Evolutionary conservation across 1,140 invertebrate species (phyloP).

Genomic region (Ceratosolen fusciceps): DNA sequence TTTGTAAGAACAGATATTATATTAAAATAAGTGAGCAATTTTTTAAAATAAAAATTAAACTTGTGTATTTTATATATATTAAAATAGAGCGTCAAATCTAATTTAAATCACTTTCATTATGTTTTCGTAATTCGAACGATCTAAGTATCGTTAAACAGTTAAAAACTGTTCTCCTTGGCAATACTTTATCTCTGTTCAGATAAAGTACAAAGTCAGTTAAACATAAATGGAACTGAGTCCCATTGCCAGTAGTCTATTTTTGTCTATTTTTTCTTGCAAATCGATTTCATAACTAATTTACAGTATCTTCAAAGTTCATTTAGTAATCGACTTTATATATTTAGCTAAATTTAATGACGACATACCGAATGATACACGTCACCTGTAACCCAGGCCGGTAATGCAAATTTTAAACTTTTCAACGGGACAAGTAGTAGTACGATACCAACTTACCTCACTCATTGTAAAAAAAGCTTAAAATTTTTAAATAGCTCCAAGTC

Average conservation of each 20-base stretch:
- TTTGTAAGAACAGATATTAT: too few species aligned
- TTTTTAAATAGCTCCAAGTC: not conserved
- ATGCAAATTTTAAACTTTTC: slow-evolving; percentile 13
- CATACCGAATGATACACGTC: not conserved
- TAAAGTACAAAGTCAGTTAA: not conserved
- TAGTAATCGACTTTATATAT: not conserved
- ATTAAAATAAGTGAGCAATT: too few species aligned
- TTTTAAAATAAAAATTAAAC: too few species aligned
- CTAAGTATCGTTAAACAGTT: not conserved
- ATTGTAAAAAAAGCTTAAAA: not conserved
- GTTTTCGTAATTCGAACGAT: too few species aligned
- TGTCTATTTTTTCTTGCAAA: not conserved
- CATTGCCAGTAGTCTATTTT: not conserved
- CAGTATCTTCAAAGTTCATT: not conserved
- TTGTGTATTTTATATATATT: too few species aligned
- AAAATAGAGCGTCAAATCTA: too few species aligned
- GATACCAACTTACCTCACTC: not conserved
- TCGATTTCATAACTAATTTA: not conserved
- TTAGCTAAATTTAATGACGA: not conserved
- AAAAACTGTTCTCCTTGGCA: not conserved
- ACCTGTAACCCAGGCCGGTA: not conserved
- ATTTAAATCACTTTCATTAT: too few species aligned
- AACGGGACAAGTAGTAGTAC: not conserved
- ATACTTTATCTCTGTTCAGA: not conserved
- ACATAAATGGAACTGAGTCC: not conserved